phyloP scores from a whole-genome alignment of 2,797 vertebrate species.

The Anisognathus igniventris region DNA sequence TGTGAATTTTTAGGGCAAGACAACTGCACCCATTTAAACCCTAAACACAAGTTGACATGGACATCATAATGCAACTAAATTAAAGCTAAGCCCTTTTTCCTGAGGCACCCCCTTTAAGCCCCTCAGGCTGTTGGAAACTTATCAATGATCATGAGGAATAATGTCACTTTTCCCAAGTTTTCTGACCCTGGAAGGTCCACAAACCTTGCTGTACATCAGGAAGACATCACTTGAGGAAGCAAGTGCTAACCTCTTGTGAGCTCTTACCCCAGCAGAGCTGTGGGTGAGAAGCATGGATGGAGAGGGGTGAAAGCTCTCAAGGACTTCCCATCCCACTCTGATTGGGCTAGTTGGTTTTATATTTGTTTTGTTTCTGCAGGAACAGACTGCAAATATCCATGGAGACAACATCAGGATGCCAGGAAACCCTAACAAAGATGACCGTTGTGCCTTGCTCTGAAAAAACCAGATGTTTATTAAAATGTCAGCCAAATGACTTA shows the following conservation, averaged over 20 bases:
- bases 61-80: background rate
- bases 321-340: background rate
- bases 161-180: background rate
- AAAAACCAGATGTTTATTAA: conserved; percentile 34
- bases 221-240: background rate
- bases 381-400: conserved; percentile 34
- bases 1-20: background rate
- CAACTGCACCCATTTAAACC: background rate
- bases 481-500: conserved; percentile 34
- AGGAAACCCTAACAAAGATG: conserved; percentile 24
- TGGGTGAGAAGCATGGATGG: rapidly evolving
- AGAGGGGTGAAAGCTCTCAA: background rate
- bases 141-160: background rate
- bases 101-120: background rate
- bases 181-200: background rate
- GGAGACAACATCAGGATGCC: background rate
- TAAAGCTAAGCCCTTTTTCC: background rate
- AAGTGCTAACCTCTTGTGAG: background rate
- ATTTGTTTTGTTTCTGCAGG: conserved; percentile 51
- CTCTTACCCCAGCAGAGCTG: background rate
- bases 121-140: background rate
- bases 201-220: background rate
- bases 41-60: background rate
- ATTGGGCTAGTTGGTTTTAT: background rate
- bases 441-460: background rate